Base-by-base conservation (phyloP, 2,888 invertebrate species). In the Drosophila kambysellisi region DNA sequence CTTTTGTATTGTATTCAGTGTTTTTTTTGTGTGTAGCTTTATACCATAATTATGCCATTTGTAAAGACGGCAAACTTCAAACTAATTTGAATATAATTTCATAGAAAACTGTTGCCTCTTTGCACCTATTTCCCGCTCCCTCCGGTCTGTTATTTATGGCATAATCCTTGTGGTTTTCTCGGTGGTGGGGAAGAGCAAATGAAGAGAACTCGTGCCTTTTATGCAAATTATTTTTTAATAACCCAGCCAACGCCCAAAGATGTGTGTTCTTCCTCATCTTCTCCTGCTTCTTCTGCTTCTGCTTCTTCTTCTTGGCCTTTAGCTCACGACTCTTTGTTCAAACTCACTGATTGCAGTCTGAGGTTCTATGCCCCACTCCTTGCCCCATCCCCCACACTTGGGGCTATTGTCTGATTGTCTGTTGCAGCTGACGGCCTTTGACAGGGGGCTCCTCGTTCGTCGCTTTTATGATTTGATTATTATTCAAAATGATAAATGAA, bases 171-270 rank as follows among this genome's bases (percentile, higher is more conserved):
- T 67, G 82, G 74, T 78, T 82, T 70, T 37, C 37, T 7, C 1
- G 9, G 25, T 25, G 25, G 25, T 25, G 25, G 25, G 25, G 25
- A 25, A 25, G 25, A 25, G 25, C 25, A 25, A 25, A 25, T 25
- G 25, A 25, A 37, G 37, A 69, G 62, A 80, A 64, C 88, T 87
- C 85, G 83, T 88, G 88, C 82, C 76, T 84, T 76, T 88, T 91
- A 91, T 91, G 91, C 91, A 91, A 91, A 91, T 91, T 84, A 76
- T 88, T 84, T 91, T 91, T 91, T 91, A 91, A 91, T 91, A 91
- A 88, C 92, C 81, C 25, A 25, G 25, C 8, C 15, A 15, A 7
- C 8, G 20, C 46, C 46, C 51, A 56, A 54, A 43, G 48, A 43
- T 57, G 53, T 41, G 35, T 56, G 17, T 20, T 48, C 48, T 37